A percentile compares a stretch with the other conserved stretches of the same genome.
phyloP scores from a whole-genome alignment of 2,888 invertebrate species.

The Amiota minor region DNA sequence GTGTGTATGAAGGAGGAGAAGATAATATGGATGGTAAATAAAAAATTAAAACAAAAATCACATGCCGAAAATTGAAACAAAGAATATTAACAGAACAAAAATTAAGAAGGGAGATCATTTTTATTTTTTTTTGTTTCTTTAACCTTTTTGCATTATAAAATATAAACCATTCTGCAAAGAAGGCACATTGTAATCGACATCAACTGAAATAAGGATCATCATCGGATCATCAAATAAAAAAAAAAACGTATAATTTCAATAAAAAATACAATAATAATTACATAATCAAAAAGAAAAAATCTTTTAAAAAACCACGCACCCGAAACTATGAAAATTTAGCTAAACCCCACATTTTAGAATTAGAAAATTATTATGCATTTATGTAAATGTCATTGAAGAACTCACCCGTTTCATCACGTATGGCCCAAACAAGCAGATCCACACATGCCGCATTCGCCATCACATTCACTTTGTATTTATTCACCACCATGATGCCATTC shows the following conservation, averaged over 20 bases:
- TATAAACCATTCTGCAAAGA: constrained; percentile 83
- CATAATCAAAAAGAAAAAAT: constrained; percentile 4
- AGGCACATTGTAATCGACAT: constrained; percentile 81
- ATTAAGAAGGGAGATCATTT: background rate
- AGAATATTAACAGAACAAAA: constrained; percentile 33
- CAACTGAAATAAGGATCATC: constrained; percentile 77
- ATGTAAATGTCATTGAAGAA: constrained; percentile 8
- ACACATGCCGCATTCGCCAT: constrained; percentile 98
- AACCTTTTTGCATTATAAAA: constrained; percentile 76
- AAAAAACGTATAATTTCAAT: constrained; percentile 37
- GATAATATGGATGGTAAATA: too few species aligned
- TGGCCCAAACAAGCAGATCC: constrained; percentile 97
- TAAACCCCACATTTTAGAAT: constrained; percentile 1
- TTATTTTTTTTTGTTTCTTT: constrained; percentile 49
- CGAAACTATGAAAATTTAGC: background rate
- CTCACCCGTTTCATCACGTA: constrained; percentile 94
- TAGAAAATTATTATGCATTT: background rate
- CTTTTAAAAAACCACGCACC: background rate
- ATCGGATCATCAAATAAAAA: constrained; percentile 43
- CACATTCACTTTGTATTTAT: constrained; percentile 94
- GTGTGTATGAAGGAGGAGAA: background rate
- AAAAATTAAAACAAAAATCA: constrained; percentile 24
- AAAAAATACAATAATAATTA: constrained; percentile 40
- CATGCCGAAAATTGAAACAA: constrained; percentile 26
- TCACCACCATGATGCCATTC: constrained; percentile 81